A percentile compares a stretch with the other conserved stretches of the same genome.
These are phyloP conservation scores for Clarias gariepinus DNA, from an alignment of 2,113 vertebrate genomes.

Conservation along the genomic window DNA sequence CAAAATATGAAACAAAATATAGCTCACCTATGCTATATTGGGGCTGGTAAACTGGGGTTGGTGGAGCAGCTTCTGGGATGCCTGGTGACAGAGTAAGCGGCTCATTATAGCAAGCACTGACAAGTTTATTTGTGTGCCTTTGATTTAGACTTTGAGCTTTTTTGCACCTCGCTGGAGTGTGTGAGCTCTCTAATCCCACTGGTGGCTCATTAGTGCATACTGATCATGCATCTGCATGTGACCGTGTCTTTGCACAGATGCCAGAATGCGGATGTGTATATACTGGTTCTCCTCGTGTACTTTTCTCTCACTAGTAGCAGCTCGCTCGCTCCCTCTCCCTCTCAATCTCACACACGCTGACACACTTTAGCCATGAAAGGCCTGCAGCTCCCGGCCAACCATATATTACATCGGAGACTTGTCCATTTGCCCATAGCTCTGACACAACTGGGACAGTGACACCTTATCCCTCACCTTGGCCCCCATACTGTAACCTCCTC, in stretches of 20 bases:
- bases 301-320: not conserved
- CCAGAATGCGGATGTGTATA: conserved; percentile 48
- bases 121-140: conserved; percentile 57
- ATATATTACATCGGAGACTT: conserved; percentile 61
- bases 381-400: conserved; percentile 42
- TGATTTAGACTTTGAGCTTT: conserved; percentile 50
- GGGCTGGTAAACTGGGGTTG: conserved; percentile 72
- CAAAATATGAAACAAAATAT: conserved; percentile 1
- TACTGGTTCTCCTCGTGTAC: not conserved
- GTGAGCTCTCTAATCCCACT: conserved; percentile 49
- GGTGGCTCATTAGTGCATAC: conserved; percentile 52
- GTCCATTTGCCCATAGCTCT: conserved; percentile 58
- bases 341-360: conserved; percentile 15
- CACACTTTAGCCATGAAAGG: conserved; percentile 42
- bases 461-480: conserved; percentile 56
- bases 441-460: conserved; percentile 71
- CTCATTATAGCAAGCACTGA: conserved; percentile 48
- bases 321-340: not conserved
- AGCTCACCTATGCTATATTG: conserved; percentile 75
- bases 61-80: conserved; percentile 69
- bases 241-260: conserved; percentile 47
- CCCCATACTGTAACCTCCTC: conserved; percentile 34
- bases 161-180: conserved; percentile 47
- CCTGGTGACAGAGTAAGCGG: conserved; percentile 58
- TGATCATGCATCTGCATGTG: conserved; percentile 50